Conservation (phyloP, 2,797 vertebrate species). For the Florisuga fusca region DNA sequence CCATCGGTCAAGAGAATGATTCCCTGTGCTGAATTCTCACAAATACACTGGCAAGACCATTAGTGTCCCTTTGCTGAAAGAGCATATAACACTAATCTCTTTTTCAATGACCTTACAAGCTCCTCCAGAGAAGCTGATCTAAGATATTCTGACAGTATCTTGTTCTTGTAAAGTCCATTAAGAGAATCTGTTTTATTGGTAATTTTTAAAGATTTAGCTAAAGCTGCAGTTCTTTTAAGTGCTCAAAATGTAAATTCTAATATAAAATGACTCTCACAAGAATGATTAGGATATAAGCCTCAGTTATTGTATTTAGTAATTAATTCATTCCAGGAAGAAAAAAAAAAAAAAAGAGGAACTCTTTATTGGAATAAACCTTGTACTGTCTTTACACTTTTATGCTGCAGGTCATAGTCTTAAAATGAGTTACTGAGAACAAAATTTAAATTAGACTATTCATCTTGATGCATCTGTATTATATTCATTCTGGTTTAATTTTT, state of each 20-base stretch:
- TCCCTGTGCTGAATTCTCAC: not conserved
- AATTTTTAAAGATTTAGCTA: not conserved
- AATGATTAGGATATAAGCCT: not conserved
- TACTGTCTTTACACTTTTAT: not conserved
- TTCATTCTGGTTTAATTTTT: not conserved
- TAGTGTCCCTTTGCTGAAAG: not conserved
- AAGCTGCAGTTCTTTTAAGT: not conserved
- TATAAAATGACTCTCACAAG: not conserved
- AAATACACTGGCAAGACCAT: not conserved
- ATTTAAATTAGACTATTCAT: not conserved
- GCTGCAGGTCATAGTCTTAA: not conserved
- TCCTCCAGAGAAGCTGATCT: not conserved
- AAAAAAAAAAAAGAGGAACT: not conserved
- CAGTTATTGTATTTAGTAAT: not conserved
- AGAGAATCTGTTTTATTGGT: not conserved
- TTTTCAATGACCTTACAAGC: not conserved
- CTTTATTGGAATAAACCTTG: not conserved
- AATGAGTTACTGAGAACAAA: not conserved
- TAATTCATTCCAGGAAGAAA: not conserved
- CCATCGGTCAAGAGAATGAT: not conserved
- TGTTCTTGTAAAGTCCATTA: not conserved
- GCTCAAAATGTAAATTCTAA: not conserved
- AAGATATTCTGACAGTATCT: not conserved
- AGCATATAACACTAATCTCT: not conserved
- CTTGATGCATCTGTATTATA: not conserved